These are phyloP conservation scores for Amiota minor DNA, from an alignment of 2,888 invertebrate genomes.

Conservation along the genomic window DNA sequence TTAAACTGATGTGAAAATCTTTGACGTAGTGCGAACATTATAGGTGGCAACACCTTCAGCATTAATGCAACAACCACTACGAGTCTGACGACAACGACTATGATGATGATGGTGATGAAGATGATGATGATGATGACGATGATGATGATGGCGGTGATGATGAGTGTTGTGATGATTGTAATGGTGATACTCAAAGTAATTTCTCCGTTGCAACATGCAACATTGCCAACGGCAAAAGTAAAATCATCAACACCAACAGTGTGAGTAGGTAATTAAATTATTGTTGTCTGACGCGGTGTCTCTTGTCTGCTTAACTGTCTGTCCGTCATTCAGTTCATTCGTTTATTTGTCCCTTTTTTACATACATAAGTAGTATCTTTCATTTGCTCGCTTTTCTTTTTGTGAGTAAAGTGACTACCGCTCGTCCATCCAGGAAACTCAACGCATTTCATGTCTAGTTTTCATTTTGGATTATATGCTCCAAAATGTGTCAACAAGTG, in stretches of 20 bases:
- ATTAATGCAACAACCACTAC: slow-evolving; percentile 4
- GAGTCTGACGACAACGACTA: not conserved
- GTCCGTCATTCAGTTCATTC: slow-evolving; percentile 7
- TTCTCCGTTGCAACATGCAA: not conserved
- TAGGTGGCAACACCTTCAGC: slow-evolving; percentile 37
- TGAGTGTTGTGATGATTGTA: not conserved
- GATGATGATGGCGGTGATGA: not conserved
- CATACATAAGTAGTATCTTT: not conserved
- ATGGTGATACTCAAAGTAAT: too few relatives aligned
- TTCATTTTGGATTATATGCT: slow-evolving; percentile 32
- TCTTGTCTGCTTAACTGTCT: slow-evolving; percentile 7
- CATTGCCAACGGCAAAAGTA: not conserved
- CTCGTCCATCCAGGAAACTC: slow-evolving; percentile 9
- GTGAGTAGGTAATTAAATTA: slow-evolving; percentile 60
- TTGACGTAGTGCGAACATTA: slow-evolving; percentile 62
- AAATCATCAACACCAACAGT: not conserved
- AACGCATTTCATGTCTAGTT: slow-evolving; percentile 21
- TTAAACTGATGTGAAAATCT: slow-evolving; percentile 58
- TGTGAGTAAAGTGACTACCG: not conserved
- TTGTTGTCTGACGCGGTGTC: slow-evolving; percentile 36
- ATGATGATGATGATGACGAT: not conserved
- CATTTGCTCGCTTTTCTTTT: not conserved
- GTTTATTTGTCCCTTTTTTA: not conserved
- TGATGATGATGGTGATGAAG: not conserved
- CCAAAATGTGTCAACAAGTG: slow-evolving; percentile 42